Percentiles rank a stretch among this genome's conserved stretches.
These are phyloP conservation scores for Silvanus unidentatus DNA, from an alignment of 2,888 invertebrate species.

Conservation along the genomic window DNA sequence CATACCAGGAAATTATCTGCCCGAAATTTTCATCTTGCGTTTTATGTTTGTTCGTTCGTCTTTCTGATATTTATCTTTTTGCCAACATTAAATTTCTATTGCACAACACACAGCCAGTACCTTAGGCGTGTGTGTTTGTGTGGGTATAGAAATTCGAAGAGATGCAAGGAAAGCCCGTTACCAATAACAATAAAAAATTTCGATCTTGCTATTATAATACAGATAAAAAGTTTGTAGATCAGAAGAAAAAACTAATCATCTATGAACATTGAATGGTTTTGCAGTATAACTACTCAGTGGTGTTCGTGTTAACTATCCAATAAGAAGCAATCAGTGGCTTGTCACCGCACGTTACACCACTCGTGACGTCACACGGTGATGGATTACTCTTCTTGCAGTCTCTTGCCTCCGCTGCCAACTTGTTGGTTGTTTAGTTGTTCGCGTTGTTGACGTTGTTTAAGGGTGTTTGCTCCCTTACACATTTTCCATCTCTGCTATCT, in stretches of 20 bases:
- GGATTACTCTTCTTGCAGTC: conserved; percentile 42
- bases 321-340: conserved; percentile 52
- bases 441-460: conserved; percentile 28
- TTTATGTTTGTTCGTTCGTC: conserved; percentile 31
- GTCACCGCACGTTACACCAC: conserved; percentile 45
- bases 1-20: conserved; percentile 42
- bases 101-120: neutral
- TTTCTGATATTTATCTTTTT: conserved; percentile 16
- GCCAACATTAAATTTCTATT: conserved; percentile 6
- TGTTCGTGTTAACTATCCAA: conserved; percentile 46
- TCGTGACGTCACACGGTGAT: conserved; percentile 43
- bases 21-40: conserved; percentile 37
- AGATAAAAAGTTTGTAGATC: no score
- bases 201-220: no score
- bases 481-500: conserved; percentile 17
- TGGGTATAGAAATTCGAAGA: no score
- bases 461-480: conserved; percentile 19
- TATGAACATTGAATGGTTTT: no score
- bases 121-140: no score
- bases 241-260: no score
- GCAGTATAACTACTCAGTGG: neutral
- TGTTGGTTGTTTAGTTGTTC: conserved; percentile 40
- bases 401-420: conserved; percentile 39
- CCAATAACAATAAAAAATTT: no score
- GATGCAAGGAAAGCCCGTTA: no score